These are phyloP conservation scores for Nyctibius bracteatus DNA, from an alignment of 2,113 vertebrate species.

Conservation along the genomic window DNA sequence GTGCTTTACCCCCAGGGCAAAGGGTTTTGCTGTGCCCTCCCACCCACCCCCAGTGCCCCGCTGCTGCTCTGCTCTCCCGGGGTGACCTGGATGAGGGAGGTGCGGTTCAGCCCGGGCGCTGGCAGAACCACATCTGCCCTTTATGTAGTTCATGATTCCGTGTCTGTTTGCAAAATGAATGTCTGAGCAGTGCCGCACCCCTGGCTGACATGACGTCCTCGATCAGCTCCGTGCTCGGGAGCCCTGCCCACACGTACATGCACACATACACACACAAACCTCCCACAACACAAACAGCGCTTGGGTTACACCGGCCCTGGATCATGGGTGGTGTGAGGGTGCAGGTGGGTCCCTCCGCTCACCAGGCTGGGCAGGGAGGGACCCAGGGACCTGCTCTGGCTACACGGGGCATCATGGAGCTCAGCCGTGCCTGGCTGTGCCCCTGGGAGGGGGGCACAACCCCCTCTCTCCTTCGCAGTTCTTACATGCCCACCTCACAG, in stretches of 20 bases:
- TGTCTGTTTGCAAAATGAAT: conserved; percentile 35
- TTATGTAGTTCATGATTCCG: conserved; percentile 38
- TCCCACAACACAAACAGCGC: neutral
- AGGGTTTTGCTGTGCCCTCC: neutral
- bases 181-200: neutral
- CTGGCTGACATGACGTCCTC: neutral
- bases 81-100: neutral
- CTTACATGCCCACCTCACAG: fast-evolving
- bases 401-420: fast-evolving
- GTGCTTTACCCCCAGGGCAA: neutral
- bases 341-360: neutral
- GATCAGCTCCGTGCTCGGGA: neutral
- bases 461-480: fast-evolving
- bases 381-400: neutral
- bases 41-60: fast-evolving
- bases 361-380: neutral
- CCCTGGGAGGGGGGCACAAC: neutral
- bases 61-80: neutral
- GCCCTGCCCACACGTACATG: neutral
- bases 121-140: neutral
- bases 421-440: neutral
- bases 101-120: fast-evolving
- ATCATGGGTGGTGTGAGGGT: neutral
- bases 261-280: neutral
- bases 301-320: neutral